Evolutionary conservation across 2,113 vertebrate genomes (phyloP).

Genomic region (Atrichornis clamosus): DNA sequence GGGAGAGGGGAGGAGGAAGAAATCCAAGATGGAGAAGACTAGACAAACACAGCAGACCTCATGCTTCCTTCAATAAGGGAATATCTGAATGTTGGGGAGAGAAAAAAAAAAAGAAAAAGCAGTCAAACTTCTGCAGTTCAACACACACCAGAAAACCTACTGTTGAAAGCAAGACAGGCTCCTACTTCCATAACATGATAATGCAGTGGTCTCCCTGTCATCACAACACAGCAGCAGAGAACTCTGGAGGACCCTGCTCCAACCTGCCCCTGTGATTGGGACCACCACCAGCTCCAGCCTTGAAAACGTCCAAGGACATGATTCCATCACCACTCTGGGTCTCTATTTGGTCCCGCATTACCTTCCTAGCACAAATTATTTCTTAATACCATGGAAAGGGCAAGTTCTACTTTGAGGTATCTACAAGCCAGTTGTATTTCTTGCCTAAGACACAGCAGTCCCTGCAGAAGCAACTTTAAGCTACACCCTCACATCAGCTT

Average conservation of each 20-base stretch:
- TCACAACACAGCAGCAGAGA: neutral
- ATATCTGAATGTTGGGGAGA: conserved; percentile 80
- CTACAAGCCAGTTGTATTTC: neutral
- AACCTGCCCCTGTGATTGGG: rapidly evolving
- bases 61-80: conserved; percentile 96
- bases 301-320: neutral
- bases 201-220: neutral
- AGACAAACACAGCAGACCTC: conserved; percentile 70
- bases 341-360: neutral
- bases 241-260: neutral
- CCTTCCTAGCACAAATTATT: neutral
- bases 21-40: conserved; percentile 54
- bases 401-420: neutral
- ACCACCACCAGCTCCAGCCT: neutral
- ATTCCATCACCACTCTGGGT: neutral
- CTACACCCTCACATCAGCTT: neutral
- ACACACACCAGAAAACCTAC: neutral
- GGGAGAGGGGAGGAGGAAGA: neutral
- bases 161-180: neutral
- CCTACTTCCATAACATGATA: neutral
- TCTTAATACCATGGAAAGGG: neutral
- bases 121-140: neutral
- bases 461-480: neutral
- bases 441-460: neutral
- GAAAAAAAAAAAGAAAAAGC: neutral